These are phyloP conservation scores for Ophion ventricosus DNA, from an alignment of 2,888 invertebrate species.

Conservation along the genomic window DNA sequence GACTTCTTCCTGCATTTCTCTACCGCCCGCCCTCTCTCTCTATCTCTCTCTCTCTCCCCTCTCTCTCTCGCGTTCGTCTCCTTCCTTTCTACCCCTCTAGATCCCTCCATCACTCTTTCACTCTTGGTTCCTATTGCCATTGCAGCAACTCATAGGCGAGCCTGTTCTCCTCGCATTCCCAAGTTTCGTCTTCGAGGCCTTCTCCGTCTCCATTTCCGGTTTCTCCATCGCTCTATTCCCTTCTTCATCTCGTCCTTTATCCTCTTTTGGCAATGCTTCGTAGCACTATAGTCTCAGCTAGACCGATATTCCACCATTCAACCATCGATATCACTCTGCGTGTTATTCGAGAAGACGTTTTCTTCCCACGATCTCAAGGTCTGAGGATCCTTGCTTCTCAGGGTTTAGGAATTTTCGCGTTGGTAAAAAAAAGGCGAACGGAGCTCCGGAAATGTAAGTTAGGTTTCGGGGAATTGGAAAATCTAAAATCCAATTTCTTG, in stretches of 20 bases:
- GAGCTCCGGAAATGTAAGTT: no score
- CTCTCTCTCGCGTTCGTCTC: slow-evolving; percentile 1
- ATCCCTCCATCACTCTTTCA: slow-evolving; percentile 39
- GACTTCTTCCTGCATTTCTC: slow-evolving; percentile 78
- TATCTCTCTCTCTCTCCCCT: slow-evolving; percentile 40
- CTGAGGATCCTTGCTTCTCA: background rate
- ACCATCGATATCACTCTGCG: background rate
- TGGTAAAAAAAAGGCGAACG: background rate
- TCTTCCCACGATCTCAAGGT: background rate
- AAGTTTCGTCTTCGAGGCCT: slow-evolving; percentile 53
- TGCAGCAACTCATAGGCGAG: slow-evolving; percentile 49
- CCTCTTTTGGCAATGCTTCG: background rate
- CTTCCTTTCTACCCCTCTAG: background rate
- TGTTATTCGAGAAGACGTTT: no score
- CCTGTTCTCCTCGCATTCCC: slow-evolving; percentile 52
- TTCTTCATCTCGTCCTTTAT: slow-evolving; percentile 20
- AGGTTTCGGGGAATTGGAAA: background rate
- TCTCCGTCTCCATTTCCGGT: slow-evolving; percentile 52
- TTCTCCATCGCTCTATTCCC: slow-evolving; percentile 9
- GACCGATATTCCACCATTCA: slow-evolving; percentile 20
- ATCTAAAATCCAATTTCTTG: background rate
- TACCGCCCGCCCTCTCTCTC: slow-evolving; percentile 53
- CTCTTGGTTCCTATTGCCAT: slow-evolving; percentile 30
- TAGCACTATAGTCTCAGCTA: slow-evolving; percentile 13
- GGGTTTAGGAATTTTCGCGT: background rate